Evolutionary conservation across 2,888 invertebrate genomes (phyloP), one percentile per base, ranked within the genome.

Genomic region (Lagria hirta): DNA sequence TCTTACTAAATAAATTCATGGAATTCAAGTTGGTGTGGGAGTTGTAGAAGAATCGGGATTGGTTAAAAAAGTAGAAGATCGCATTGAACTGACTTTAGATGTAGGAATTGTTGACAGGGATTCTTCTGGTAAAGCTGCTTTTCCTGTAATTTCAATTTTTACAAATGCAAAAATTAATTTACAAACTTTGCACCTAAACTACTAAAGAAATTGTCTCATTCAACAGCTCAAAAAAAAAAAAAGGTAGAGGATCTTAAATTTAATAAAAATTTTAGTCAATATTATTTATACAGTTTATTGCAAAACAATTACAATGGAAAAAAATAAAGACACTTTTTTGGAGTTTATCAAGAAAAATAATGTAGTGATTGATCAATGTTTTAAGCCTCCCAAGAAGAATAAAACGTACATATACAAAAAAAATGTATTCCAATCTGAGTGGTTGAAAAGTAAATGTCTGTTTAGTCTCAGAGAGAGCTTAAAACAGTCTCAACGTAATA

Each of bases 41-140:
- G 63, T 62, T 34, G 64, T 62, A 47, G 65, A 65, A 47, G 65
- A 65, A 50, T 65, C 64, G 48, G 64, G 58, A 53, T 64, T 61
- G 55, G 56, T 62, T 52, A 64, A 64, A 47, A 62, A 65, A 50
- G 61, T 60, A 48, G 63, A 62, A 49, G 61, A 57, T 41, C 58
- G 58, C 55, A 60, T 58, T 43, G 57, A 51, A 36, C 60, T 58
- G 53, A 65, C 51, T 48, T 60, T 61, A 38, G 59, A 60, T 38
- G 64, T 57, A 45, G 54, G 52, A 40, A 57, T 41, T 45, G 55
- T 54, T 41, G 54, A 41, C 23, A 54, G 54, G 20, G 62, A 60
- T 40, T 55, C 62, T 34, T 56, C 37, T 35, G 61, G 55, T 18
- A 63, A 60, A 4, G 52, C 51, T 40, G 57, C 50, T 21, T 58